A percentile compares a stretch with the other conserved stretches of the same genome.
phyloP scores from a whole-genome alignment of 2,113 vertebrate species.

The Psammodynastes pulverulentus region DNA sequence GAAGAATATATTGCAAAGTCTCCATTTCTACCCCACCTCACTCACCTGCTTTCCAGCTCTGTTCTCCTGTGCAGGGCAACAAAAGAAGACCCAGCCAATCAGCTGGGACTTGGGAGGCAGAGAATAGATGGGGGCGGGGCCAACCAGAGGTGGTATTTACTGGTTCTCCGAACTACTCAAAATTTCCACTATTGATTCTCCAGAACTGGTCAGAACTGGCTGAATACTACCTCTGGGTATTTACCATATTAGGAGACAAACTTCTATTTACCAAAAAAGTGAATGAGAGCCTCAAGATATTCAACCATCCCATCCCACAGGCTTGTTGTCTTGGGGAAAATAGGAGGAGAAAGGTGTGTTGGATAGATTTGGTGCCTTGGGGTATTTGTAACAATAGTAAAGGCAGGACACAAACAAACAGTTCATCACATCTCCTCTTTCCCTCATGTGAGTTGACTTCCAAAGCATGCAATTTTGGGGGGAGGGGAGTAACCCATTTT shows the following conservation, averaged over 20 bases:
- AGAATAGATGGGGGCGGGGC: no score
- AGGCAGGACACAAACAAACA: background rate
- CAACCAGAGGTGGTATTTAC: no score
- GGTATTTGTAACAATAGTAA: background rate
- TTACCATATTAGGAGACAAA: background rate
- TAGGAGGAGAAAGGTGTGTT: background rate
- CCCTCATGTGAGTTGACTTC: background rate
- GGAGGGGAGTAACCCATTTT: background rate
- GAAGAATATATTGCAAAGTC: no score
- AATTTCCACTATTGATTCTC: no score
- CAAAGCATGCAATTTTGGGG: background rate
- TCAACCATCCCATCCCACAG: background rate
- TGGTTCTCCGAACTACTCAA: no score
- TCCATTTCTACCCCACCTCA: no score
- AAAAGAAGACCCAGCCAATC: no score
- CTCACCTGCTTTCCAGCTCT: no score
- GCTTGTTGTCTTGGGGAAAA: background rate
- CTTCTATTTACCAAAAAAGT: background rate
- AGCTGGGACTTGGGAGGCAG: no score
- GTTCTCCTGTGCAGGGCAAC: no score
- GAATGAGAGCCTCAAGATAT: background rate
- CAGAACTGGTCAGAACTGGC: no score
- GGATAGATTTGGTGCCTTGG: background rate
- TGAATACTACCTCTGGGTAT: no score
- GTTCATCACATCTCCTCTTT: background rate